Base-by-base conservation (phyloP, 2,113 vertebrate species). In the Rhinoptilus africanus region DNA sequence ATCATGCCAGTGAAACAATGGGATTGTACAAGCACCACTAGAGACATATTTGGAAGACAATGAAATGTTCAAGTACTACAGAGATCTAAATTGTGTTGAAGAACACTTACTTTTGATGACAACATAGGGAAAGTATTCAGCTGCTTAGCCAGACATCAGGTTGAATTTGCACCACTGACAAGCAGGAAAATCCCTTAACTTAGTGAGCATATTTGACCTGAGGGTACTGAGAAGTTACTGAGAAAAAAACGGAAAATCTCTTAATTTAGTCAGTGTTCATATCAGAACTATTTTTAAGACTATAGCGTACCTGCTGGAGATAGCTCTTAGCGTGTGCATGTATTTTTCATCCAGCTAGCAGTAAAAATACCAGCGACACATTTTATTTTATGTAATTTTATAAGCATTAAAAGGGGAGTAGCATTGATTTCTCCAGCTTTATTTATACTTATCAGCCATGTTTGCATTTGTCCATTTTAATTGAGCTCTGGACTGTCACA, bases 381-480 rank as follows among this genome's bases (percentile, higher is more conserved):
- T 78, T 89, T 93, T 71, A 85, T 93, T 94, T 86, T 37, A 87
- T 68, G 53, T 45, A 53, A 81, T 89, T 77, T 71, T 95, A 20
- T 76, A 75, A 91, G 32, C 71, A 73, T 76, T 89, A 85, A 24
- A 86, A 92, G 43, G 67, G 67, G 24, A 64, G 27, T 41, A 77
- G 50, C 45, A 74, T 51, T 50, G 67, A 82, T 95, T 95, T 88
- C 92, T 83, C 81, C 32, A 85, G 27, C n/a, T 60, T 92, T 92
- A 86, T 84, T 92, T 91, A 87, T 47, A 26, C 51, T 93, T 69
- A 80, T 64, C 39, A 87, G 39, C 28, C 14, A 50, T n/a, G 56
- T 79, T 91, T 92, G 66, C 48, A 59, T 92, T 87, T 92, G 53
- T 69, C 69, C 69, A 66, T 89, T 95, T 79, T 51, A 95, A 69